phyloP scores from a whole-genome alignment of 1,140 invertebrate genomes.

The Globodera ellingtonae region DNA sequence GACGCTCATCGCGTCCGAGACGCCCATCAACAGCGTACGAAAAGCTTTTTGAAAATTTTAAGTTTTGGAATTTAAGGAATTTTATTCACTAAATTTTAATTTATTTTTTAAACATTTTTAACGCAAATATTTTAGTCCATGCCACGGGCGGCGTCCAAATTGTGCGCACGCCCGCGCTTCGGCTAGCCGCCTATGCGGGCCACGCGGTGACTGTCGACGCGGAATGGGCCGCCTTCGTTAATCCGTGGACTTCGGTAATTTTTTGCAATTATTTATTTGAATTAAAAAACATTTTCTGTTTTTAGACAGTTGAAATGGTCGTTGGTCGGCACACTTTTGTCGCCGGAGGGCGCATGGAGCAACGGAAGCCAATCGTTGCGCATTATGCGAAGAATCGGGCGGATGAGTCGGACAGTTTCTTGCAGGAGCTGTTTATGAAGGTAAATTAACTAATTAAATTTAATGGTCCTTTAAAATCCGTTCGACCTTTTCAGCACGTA shows the following conservation, averaged over 20 bases:
- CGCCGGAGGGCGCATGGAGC: constrained; percentile 37
- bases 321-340: constrained; percentile 80
- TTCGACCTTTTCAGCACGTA: not conserved
- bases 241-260: constrained; percentile 76
- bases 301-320: constrained; percentile 77
- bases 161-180: constrained; percentile 51
- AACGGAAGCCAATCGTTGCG: constrained; percentile 16
- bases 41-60: not conserved
- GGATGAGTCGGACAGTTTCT: constrained; percentile 31
- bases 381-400: not conserved
- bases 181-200: constrained; percentile 59
- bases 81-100: constrained; percentile 15
- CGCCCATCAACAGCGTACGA: constrained; percentile 58
- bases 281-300: not conserved
- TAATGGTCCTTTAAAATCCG: not conserved
- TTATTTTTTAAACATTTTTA: not conserved
- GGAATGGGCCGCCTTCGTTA: constrained; percentile 89
- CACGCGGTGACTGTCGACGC: constrained; percentile 70
- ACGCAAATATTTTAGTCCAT: constrained; percentile 38
- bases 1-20: constrained; percentile 54
- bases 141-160: constrained; percentile 44
- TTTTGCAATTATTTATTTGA: not conserved
- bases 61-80: no score
- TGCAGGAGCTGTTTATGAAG: constrained; percentile 31
- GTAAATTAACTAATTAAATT: constrained; percentile 33